Evolutionary conservation across 1,140 invertebrate genomes (phyloP).

Genomic region (Polyergus mexicanus): DNA sequence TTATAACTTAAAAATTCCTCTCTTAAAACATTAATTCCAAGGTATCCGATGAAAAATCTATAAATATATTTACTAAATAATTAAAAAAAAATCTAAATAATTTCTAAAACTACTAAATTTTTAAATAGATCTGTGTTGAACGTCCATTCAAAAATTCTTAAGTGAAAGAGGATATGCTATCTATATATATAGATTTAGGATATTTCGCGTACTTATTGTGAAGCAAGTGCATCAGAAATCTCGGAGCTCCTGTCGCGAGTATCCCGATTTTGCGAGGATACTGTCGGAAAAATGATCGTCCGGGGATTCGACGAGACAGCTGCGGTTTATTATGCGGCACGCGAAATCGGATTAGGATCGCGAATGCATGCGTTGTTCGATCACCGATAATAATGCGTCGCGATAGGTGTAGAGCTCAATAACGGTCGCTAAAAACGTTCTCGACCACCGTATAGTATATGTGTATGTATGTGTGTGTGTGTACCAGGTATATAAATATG

Average conservation of each 20-base stretch:
- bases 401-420: background rate
- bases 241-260: background rate
- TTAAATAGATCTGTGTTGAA: background rate
- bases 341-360: slow-evolving; percentile 48
- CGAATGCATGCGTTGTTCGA: slow-evolving; percentile 4
- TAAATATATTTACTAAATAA: no score
- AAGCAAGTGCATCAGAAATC: background rate
- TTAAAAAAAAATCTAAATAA: no score
- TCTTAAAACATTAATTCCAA: background rate
- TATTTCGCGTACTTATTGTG: background rate
- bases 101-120: no score
- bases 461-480: no score
- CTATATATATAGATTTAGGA: background rate
- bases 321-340: slow-evolving; percentile 46
- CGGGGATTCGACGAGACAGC: slow-evolving; percentile 37
- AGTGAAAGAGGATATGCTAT: background rate
- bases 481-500: no score
- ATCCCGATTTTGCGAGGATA: slow-evolving; percentile 4
- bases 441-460: background rate
- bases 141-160: background rate
- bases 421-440: slow-evolving; percentile 34
- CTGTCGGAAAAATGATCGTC: slow-evolving; percentile 22
- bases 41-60: background rate
- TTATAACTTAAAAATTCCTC: background rate
- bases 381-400: slow-evolving; percentile 28